Evolutionary conservation across 37 sponge, comb jelly and placozoan species (phyloP).

Genomic region (Hexactinellida sp.): DNA sequence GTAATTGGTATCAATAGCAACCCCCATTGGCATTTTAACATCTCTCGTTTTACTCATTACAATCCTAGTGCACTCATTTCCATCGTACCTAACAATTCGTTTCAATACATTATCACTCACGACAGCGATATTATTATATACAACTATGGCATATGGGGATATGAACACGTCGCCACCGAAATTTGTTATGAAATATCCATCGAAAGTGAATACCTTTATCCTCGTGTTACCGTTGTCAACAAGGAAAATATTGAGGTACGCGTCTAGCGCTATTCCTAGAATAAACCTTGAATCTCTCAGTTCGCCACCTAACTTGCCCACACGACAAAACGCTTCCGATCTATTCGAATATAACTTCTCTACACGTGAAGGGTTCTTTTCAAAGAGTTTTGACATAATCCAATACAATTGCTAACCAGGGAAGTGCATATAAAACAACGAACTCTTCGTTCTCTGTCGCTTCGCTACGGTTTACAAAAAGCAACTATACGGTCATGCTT

Average conservation of each 20-base stretch:
- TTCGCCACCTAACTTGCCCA: background rate
- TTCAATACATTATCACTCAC: background rate
- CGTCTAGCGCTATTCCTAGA: background rate
- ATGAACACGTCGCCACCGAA: background rate
- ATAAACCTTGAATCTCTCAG: background rate
- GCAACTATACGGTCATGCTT: no score
- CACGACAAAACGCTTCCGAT: background rate
- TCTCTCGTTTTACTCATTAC: background rate
- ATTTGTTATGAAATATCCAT: background rate
- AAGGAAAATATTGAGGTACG: background rate
- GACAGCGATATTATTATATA: background rate
- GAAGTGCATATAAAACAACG: no score
- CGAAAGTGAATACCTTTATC: background rate
- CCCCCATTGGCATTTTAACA: background rate
- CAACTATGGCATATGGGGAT: background rate
- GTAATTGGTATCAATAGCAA: background rate
- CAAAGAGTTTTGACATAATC: background rate
- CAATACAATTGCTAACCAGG: no score
- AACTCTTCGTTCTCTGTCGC: no score
- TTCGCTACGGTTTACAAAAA: no score
- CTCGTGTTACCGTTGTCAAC: background rate
- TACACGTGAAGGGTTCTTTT: background rate
- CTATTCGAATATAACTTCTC: background rate
- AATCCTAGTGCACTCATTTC: background rate
- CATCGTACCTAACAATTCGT: background rate